phyloP scores from a whole-genome alignment of 2,113 vertebrate genomes.

The Lontra canadensis region DNA sequence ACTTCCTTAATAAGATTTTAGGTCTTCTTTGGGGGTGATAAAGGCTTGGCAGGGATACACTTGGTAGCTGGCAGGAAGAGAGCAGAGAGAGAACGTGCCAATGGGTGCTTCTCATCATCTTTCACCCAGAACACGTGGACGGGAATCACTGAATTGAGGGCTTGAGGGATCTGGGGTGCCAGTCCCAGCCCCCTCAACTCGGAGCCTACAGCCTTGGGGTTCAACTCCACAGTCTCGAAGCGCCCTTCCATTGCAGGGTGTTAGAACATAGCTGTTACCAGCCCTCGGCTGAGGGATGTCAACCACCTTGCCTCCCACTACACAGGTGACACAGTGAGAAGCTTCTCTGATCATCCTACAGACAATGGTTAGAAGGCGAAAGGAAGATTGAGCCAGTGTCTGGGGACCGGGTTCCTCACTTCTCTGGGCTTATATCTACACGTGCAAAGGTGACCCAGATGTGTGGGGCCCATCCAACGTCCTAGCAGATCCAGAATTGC shows the following conservation, averaged over 20 bases:
- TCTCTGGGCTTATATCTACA: background rate
- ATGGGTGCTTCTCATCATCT: background rate
- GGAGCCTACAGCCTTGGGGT: background rate
- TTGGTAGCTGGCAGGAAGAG: background rate
- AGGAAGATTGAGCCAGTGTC: background rate
- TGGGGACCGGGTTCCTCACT: background rate
- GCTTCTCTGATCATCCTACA: rapidly evolving
- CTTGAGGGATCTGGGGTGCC: background rate
- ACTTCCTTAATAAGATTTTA: background rate
- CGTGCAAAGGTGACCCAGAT: background rate
- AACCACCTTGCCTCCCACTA: background rate
- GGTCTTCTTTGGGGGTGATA: background rate
- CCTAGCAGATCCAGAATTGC: background rate
- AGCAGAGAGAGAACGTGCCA: background rate
- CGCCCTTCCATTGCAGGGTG: background rate
- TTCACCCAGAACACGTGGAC: background rate
- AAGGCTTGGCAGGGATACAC: background rate
- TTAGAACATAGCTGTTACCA: background rate
- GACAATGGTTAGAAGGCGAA: background rate
- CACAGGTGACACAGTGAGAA: rapidly evolving
- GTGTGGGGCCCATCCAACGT: background rate
- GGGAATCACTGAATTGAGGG: background rate
- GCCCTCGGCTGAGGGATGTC: background rate
- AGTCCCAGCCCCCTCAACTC: background rate
- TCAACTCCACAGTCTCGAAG: background rate